Evolutionary conservation across 2,888 invertebrate genomes (phyloP), one percentile per base, ranked within the genome.

Genomic region (Choristoneura rosaceana): DNA sequence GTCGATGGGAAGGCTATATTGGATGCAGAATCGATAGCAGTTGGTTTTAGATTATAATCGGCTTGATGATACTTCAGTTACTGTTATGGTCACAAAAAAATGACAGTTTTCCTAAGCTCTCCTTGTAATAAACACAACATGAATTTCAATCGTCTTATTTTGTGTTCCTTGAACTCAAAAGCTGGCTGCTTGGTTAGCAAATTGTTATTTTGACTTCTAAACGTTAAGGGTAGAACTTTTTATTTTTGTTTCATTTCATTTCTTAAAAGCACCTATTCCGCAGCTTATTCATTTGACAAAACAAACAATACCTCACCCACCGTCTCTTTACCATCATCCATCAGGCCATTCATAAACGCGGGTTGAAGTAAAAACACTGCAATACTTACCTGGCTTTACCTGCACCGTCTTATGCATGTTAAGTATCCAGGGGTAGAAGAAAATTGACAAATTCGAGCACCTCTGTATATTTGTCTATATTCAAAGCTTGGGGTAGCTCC

Each of bases 331-430:
- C 25, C 60, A 50, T 33, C 65, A 66, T 70, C 52, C 50, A 66
- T 70, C 70, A 60, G 33, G n/a, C 65, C 63, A 70, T 70, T 70
- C 70, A 70, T 70, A 70, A 65, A 33, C n/a, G 1, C 17, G 33
- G 45, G 45, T 55, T 63, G 59, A 65, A 60, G 50, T 14, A 60
- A 70, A 70, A 64, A 65, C 64, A 58, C 63, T 43, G 52, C 43
- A 45, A 38, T 68, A 38, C 25, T 33, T 58, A 63, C 61, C 71
- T 71, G 70, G 60, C 17, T 14, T 34, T 68, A 68, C 71, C 12
- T 43, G 12, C 10, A 43, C 43, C 52, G 45, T 25, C 71, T 67
- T 67, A 52, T 71, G 71, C 67, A 67, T 67, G 47, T 58, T 63
- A 73, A 73, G 68, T 68, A 62, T 45, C 14, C n/a, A 4, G 8